Conservation (phyloP, 1,140 invertebrate species). For the Sweltsa coloradensis region DNA sequence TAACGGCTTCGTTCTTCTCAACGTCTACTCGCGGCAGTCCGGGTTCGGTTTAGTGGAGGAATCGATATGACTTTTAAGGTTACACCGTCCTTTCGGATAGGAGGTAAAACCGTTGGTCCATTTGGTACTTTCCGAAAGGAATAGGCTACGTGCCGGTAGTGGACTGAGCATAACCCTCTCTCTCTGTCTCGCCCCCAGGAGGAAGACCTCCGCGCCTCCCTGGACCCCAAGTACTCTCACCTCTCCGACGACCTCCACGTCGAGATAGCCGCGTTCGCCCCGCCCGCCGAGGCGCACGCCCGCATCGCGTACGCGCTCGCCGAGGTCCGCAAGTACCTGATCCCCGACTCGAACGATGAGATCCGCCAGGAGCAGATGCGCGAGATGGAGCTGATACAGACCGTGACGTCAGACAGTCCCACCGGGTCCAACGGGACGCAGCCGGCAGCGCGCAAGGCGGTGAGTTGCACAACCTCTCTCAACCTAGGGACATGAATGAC, state of each 20-base stretch:
- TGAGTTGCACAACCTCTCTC: too few species aligned
- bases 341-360: conserved; percentile 62
- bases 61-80: background rate
- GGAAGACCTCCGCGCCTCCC: conserved; percentile 71
- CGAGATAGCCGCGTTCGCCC: conserved; percentile 77
- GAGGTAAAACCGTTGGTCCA: too few species aligned
- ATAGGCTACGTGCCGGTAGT: too few species aligned
- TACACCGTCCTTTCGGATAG: too few species aligned
- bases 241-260: conserved; percentile 88
- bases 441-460: background rate
- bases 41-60: too few species aligned
- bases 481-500: too few species aligned
- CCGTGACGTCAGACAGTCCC: conserved; percentile 2
- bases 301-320: conserved; percentile 82
- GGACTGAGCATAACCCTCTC: background rate
- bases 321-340: conserved; percentile 57
- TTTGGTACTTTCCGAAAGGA: too few species aligned
- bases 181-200: conserved; percentile 42
- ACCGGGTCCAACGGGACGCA: background rate
- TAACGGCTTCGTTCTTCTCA: too few species aligned
- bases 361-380: conserved; percentile 65
- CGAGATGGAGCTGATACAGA: conserved; percentile 43
- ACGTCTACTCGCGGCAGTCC: too few species aligned
- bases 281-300: conserved; percentile 83
- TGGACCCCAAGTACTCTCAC: conserved; percentile 88